Percentiles rank a stretch among this genome's conserved stretches.
These are phyloP conservation scores for Syrrhaptes paradoxus DNA, from an alignment of 2,113 vertebrate species.

Conservation along the genomic window DNA sequence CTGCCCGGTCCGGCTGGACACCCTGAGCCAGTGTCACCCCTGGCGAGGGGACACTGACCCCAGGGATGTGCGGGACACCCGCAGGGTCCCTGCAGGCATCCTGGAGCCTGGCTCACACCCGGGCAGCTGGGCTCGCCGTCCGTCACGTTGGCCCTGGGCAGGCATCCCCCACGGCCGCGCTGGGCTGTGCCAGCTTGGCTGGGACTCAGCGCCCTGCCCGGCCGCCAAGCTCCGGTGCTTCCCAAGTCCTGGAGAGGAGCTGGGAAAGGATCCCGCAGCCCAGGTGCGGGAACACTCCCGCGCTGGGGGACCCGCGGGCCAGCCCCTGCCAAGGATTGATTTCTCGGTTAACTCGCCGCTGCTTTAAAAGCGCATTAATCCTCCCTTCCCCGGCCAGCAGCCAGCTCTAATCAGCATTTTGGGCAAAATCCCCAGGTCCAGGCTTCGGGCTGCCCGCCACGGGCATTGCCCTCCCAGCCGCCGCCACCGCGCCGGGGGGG, in stretches of 20 bases:
- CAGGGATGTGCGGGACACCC: not conserved
- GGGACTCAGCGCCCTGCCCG: not conserved
- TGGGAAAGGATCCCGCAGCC: constrained; percentile 49
- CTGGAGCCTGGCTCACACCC: not conserved
- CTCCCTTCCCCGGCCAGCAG: constrained; percentile 12
- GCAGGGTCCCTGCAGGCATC: not conserved
- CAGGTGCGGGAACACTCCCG: constrained; percentile 3
- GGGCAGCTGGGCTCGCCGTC: not conserved
- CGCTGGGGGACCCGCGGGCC: not conserved
- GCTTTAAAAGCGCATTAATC: constrained; percentile 40
- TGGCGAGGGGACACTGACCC: accelerated
- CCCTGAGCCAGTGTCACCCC: not conserved
- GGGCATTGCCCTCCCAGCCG: not conserved
- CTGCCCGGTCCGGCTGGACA: not conserved
- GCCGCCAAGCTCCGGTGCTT: constrained; percentile 39
- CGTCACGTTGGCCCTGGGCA: constrained; percentile 6
- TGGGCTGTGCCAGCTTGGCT: constrained; percentile 46
- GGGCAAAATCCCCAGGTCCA: constrained; percentile 13
- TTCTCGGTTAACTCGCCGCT: constrained; percentile 23
- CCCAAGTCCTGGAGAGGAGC: constrained; percentile 54
- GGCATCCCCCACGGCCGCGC: constrained; percentile 2
- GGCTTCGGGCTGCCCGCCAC: not conserved
- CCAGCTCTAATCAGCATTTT: constrained; percentile 22
- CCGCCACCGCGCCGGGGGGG: accelerated
- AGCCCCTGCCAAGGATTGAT: constrained; percentile 51